Evolutionary conservation across 2,113 vertebrate species (phyloP), one percentile per base, ranked within the genome.

Genomic region (Paradisaea rubra): DNA sequence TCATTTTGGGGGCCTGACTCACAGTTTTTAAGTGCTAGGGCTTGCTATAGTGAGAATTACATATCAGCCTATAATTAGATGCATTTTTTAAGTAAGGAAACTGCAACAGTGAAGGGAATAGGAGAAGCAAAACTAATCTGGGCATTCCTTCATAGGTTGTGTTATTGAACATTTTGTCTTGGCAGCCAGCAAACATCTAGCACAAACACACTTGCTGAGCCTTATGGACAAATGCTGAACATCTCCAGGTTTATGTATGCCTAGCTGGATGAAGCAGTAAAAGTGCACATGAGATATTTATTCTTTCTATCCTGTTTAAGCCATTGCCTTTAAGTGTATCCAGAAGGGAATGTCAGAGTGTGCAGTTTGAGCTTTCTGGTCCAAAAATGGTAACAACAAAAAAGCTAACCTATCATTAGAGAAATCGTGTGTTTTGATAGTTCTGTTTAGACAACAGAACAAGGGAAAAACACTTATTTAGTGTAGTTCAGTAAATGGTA

Each of bases 341-440:
- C 64, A 81, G 90, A 94, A 91, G 54, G 42, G 42, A 91, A 63
- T 1, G 11, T 39, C 86, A 77, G 65, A 88, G 52, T 59, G 66
- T 70, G 88, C 87, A 86, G 53, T 50, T 91, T 4, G 19, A 89
- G 78, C 57, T 89, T 79, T 72, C 87, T 80, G 54, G 66, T 89
- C 73, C 63, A 88, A 86, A 89, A 94, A 66, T 91, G 71, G 35
- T 47, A 80, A 70, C 79, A 63, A 63, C 39, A 89, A 76, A 42
- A 78, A 87, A 73, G 39, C 88, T 82, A 94, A 70, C 76, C 64
- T 86, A 73, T 83, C 85, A 93, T 77, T 88, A 91, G 87, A 83
- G 87, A 73, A 96, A 84, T 88, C 35, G 57, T 94, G 83, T 91
- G 81, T 94, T 93, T 92, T 89, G 81, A 52, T 92, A 54, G 54